A percentile compares a stretch with the other conserved stretches of the same genome.
phyloP scores from a whole-genome alignment of 2,113 vertebrate species.

The Scartelaos histophorus region DNA sequence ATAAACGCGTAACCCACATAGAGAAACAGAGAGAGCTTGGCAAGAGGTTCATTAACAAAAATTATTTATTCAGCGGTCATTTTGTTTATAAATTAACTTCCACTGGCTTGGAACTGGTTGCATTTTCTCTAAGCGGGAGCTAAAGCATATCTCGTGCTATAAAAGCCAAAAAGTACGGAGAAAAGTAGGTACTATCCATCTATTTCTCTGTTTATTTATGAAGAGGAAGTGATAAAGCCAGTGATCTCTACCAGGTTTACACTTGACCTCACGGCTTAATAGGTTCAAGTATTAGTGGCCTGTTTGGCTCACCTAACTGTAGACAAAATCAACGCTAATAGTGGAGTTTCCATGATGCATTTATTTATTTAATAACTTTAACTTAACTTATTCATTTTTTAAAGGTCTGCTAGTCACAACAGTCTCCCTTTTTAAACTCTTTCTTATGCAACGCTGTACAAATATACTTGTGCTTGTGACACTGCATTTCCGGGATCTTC shows the following conservation, averaged over 20 bases:
- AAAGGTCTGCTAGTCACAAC: no score
- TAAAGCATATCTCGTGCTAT: background rate
- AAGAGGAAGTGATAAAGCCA: background rate
- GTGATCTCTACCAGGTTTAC: background rate
- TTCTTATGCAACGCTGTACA: no score
- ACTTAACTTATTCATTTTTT: no score
- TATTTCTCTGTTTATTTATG: no score
- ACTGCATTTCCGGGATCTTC: no score
- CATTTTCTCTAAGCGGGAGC: background rate
- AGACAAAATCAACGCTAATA: background rate
- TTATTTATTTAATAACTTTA: no score
- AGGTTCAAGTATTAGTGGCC: background rate
- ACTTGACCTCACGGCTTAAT: background rate
- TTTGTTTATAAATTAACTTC: conserved; percentile 20
- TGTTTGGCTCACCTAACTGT: background rate
- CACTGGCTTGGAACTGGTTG: conserved; percentile 1
- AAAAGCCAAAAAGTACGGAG: background rate
- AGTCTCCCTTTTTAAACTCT: no score
- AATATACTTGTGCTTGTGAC: no score
- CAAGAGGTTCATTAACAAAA: conserved; percentile 26
- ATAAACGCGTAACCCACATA: conserved; percentile 71
- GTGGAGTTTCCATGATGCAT: background rate
- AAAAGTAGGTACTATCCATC: background rate
- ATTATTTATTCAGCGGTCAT: conserved; percentile 14
- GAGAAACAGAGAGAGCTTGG: conserved; percentile 15